These are phyloP conservation scores for Malurus splendens DNA, from an alignment of 2,797 vertebrate genomes.

Conservation along the genomic window DNA sequence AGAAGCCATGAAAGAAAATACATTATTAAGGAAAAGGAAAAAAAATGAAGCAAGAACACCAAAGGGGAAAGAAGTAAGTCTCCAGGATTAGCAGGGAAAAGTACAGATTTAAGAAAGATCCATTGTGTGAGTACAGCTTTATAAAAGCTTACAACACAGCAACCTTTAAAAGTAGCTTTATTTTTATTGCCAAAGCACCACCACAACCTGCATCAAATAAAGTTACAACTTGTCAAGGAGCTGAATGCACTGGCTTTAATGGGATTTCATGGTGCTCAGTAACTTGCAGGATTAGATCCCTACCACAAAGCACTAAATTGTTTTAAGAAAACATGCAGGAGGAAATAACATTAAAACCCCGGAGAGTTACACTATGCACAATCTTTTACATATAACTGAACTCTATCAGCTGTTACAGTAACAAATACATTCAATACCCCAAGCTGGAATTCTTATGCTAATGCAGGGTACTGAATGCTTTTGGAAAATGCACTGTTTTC, in stretches of 20 bases:
- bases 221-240: not conserved
- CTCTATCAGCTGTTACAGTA: not conserved
- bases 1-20: slow-evolving; percentile 23
- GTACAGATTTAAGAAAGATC: slow-evolving; percentile 30
- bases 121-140: slow-evolving; percentile 18
- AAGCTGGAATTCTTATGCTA: not conserved
- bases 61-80: not conserved
- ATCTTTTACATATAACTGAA: not conserved
- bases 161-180: slow-evolving; percentile 27
- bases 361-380: not conserved
- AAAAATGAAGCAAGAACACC: slow-evolving; percentile 29
- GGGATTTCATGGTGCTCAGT: slow-evolving; percentile 41
- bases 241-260: not conserved
- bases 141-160: slow-evolving; percentile 1
- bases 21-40: not conserved
- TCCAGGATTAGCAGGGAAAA: slow-evolving; percentile 23
- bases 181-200: slow-evolving; percentile 9
- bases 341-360: not conserved
- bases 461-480: not conserved
- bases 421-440: not conserved
- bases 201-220: slow-evolving; percentile 24
- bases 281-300: slow-evolving; percentile 16
- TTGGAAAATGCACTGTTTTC: not conserved
- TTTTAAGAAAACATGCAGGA: not conserved
- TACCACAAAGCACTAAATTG: not conserved